phyloP scores from a whole-genome alignment of 2,797 vertebrate genomes.

The Triplophysa bombifrons region DNA sequence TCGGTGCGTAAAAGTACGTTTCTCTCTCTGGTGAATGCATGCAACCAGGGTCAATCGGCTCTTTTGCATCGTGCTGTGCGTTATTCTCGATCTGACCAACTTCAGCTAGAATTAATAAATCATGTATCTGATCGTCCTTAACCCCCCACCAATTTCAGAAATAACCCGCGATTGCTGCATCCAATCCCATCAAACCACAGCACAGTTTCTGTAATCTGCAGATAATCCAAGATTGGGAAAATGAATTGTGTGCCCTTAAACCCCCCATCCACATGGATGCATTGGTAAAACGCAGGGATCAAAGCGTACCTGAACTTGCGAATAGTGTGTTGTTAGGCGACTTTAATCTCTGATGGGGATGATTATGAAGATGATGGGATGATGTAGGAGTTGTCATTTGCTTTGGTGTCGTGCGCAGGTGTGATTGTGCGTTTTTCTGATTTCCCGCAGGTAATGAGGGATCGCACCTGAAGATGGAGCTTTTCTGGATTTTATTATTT shows the following conservation, averaged over 20 bases:
- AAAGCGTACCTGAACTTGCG: slow-evolving; percentile 52
- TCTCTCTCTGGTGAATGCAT: neutral
- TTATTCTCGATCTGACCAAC: slow-evolving; percentile 1
- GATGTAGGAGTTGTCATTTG: slow-evolving; percentile 46
- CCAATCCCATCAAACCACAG: slow-evolving; percentile 65
- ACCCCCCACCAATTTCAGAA: slow-evolving; percentile 46
- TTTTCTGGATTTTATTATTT: slow-evolving; percentile 83
- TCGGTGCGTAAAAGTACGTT: neutral
- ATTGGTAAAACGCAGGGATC: slow-evolving; percentile 56
- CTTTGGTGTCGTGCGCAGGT: slow-evolving; percentile 5
- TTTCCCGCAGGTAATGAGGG: slow-evolving; percentile 77
- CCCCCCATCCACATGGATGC: slow-evolving; percentile 49
- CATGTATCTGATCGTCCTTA: slow-evolving; percentile 32
- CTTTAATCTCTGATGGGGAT: slow-evolving; percentile 39
- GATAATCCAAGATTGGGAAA: slow-evolving; percentile 68
- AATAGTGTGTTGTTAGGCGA: slow-evolving; percentile 39
- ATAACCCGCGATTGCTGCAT: slow-evolving; percentile 36
- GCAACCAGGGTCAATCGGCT: neutral
- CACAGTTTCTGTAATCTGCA: slow-evolving; percentile 61
- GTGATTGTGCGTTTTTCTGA: slow-evolving; percentile 17
- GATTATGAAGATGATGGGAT: slow-evolving; percentile 25
- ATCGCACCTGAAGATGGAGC: slow-evolving; percentile 81
- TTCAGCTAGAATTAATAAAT: slow-evolving; percentile 29
- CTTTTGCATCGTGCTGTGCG: neutral
- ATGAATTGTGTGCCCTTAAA: slow-evolving; percentile 67